Evolutionary conservation across 2,888 invertebrate genomes (phyloP).

Genomic region (Hyalella azteca): DNA sequence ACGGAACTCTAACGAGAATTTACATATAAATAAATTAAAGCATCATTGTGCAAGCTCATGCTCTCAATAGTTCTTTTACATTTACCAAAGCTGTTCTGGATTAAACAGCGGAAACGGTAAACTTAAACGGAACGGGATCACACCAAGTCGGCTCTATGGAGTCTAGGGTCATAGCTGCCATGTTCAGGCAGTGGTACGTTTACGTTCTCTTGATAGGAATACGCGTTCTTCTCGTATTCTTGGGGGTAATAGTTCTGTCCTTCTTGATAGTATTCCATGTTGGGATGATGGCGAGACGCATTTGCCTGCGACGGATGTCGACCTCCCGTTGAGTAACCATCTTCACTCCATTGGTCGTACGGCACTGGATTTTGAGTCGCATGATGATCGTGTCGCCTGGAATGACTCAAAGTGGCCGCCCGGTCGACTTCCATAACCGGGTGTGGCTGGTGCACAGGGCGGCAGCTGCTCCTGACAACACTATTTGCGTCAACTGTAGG

Average conservation of each 20-base stretch:
- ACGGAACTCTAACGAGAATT: no score
- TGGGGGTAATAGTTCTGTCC: neutral
- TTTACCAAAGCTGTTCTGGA: no score
- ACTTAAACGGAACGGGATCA: no score
- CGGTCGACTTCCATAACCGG: neutral
- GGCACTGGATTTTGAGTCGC: neutral
- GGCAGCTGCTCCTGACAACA: neutral
- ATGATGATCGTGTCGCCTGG: neutral
- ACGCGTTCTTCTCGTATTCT: neutral
- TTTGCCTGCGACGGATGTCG: neutral
- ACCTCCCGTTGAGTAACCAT: neutral
- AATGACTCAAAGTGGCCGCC: neutral
- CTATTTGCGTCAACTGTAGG: neutral
- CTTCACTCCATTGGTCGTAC: neutral
- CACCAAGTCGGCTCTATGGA: conserved; percentile 13
- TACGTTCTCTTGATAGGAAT: neutral
- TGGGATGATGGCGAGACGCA: neutral
- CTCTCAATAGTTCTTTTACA: no score
- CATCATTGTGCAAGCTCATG: no score
- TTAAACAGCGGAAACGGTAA: no score
- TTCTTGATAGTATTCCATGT: neutral
- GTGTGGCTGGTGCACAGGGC: neutral
- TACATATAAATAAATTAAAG: no score
- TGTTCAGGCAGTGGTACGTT: neutral
- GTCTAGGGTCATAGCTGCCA: neutral